phyloP scores from a whole-genome alignment of 2,888 invertebrate species.

The Poecilobothrus nobilitatus region DNA sequence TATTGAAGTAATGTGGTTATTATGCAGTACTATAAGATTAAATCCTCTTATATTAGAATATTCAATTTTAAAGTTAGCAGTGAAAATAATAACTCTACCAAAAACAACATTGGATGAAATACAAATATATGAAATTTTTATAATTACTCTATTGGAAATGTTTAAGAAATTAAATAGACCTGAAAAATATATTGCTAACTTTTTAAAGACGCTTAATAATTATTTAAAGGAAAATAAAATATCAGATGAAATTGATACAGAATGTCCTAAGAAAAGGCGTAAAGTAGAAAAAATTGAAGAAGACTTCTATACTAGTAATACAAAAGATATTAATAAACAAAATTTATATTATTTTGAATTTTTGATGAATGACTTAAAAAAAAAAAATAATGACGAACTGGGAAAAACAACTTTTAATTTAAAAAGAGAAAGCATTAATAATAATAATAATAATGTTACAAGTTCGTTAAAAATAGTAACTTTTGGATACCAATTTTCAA shows the following conservation, averaged over 20 bases:
- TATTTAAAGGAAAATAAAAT: conserved; percentile 24
- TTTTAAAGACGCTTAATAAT: conserved; percentile 33
- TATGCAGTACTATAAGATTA: conserved; percentile 34
- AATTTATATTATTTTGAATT: no score
- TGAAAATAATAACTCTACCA: conserved; percentile 31
- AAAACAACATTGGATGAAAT: conserved; percentile 28
- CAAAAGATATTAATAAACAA: no score
- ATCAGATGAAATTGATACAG: conserved; percentile 18
- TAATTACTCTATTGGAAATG: conserved; percentile 37
- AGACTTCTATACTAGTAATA: no score
- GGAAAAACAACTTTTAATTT: conserved; percentile 20
- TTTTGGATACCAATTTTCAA: conserved; percentile 37
- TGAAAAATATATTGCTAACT: conserved; percentile 36
- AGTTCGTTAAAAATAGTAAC: conserved; percentile 15
- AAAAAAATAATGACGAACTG: no score
- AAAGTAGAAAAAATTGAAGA: conserved; percentile 11
- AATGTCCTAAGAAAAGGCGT: conserved; percentile 15
- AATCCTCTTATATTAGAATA: conserved; percentile 39
- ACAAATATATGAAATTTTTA: conserved; percentile 32
- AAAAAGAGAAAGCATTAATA: conserved; percentile 16
- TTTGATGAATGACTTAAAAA: no score
- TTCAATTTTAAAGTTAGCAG: conserved; percentile 31
- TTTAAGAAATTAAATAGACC: conserved; percentile 36
- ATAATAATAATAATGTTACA: not conserved
- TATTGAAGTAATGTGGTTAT: conserved; percentile 30